These are phyloP conservation scores for Cisticola juncidis DNA, from an alignment of 2,113 vertebrate genomes.

Conservation along the genomic window DNA sequence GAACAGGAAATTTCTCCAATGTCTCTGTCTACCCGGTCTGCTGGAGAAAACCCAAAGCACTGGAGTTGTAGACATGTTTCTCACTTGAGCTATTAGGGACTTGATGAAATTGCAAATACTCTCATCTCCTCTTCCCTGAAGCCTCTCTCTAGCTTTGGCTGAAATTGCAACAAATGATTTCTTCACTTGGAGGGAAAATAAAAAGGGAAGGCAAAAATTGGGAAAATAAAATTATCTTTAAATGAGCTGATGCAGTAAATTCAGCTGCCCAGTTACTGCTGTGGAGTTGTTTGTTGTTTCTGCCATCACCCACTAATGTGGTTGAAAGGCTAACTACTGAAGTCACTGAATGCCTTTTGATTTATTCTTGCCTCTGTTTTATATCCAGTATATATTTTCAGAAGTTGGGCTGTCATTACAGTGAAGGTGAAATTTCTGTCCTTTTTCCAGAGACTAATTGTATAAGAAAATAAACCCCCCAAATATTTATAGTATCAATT, in stretches of 20 bases:
- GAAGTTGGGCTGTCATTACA: neutral
- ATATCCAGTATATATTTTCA: neutral
- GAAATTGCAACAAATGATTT: neutral
- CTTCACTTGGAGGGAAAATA: neutral
- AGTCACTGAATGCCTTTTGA: neutral
- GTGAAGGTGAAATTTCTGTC: neutral
- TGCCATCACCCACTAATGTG: neutral
- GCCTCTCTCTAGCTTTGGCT: neutral
- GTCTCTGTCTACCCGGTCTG: accelerated
- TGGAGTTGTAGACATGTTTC: neutral
- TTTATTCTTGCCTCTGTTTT: neutral
- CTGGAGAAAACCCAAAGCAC: neutral
- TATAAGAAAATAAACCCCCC: slow-evolving; percentile 4
- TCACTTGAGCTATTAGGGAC: neutral
- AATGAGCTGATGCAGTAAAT: neutral
- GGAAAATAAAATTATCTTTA: neutral
- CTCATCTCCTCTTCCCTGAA: neutral
- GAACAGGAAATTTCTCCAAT: neutral
- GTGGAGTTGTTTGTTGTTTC: neutral
- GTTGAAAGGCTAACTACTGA: neutral
- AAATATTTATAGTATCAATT: slow-evolving; percentile 19
- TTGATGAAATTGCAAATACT: neutral
- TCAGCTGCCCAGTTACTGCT: neutral
- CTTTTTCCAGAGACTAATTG: neutral
- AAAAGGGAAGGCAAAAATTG: neutral